Conservation (phyloP, 2,797 vertebrate species). For the Manis crassicaudata region DNA sequence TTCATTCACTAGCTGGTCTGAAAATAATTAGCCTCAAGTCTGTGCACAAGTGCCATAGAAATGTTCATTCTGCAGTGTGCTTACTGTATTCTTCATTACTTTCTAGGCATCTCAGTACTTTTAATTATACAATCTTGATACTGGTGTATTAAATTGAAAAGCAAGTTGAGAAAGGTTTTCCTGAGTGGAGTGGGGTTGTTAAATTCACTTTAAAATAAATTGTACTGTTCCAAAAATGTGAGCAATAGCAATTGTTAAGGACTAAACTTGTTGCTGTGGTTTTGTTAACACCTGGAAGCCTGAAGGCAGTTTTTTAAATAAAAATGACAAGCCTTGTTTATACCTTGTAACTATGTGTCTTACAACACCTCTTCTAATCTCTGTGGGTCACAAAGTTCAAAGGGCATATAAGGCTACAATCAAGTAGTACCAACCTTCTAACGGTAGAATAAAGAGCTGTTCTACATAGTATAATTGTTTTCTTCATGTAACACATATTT, state of each 20-base stretch:
- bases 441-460: background rate
- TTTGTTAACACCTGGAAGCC: background rate
- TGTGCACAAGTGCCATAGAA: background rate
- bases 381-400: background rate
- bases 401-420: background rate
- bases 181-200: background rate
- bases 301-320: background rate
- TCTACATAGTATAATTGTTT: background rate
- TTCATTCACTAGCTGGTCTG: background rate
- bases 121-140: constrained; percentile 38
- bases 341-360: background rate
- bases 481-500: background rate
- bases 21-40: constrained; percentile 61
- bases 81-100: constrained; percentile 54
- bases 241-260: background rate
- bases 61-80: background rate
- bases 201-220: constrained; percentile 46
- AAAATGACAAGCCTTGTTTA: background rate
- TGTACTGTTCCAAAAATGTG: background rate
- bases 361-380: background rate
- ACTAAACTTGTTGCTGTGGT: background rate
- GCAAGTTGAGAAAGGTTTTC: constrained; percentile 8
- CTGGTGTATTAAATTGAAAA: constrained; percentile 24
- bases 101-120: constrained; percentile 23
- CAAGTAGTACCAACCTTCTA: background rate